phyloP scores from a whole-genome alignment of 2,113 vertebrate species.

The Dryoscopus gambensis region DNA sequence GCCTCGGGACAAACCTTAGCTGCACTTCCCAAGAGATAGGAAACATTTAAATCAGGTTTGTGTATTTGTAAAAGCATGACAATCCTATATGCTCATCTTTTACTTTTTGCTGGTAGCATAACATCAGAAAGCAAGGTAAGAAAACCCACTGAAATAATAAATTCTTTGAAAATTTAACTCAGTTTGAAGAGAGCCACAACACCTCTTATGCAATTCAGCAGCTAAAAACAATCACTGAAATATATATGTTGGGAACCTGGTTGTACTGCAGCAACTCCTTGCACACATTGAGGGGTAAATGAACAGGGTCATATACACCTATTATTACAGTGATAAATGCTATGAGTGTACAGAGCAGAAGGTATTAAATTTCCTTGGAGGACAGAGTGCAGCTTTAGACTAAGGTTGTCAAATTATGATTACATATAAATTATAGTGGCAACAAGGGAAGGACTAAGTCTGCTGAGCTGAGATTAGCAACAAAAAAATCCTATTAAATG shows the following conservation, averaged over 20 bases:
- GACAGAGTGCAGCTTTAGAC: not conserved
- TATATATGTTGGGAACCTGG: not conserved
- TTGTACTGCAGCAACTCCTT: not conserved
- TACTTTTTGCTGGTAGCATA: not conserved
- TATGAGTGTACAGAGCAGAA: not conserved
- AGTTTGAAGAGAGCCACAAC: not conserved
- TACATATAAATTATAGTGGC: slow-evolving; percentile 38
- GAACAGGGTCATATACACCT: not conserved
- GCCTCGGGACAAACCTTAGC: not conserved
- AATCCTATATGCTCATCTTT: not conserved
- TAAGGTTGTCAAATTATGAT: slow-evolving; percentile 32
- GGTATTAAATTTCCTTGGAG: slow-evolving; percentile 31
- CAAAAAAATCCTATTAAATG: slow-evolving; percentile 12
- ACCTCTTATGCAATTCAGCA: not conserved
- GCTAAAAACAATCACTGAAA: not conserved
- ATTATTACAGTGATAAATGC: slow-evolving; percentile 8
- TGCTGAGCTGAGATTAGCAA: slow-evolving; percentile 38
- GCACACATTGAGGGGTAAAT: not conserved
- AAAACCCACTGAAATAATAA: not conserved
- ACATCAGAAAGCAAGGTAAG: not conserved
- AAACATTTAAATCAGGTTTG: not conserved
- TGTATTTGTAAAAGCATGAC: not conserved
- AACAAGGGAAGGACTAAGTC: slow-evolving; percentile 33
- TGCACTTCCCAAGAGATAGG: not conserved
- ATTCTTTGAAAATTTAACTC: not conserved